phyloP scores from a whole-genome alignment of 2,888 invertebrate genomes.

The Dilophus febrilis region DNA sequence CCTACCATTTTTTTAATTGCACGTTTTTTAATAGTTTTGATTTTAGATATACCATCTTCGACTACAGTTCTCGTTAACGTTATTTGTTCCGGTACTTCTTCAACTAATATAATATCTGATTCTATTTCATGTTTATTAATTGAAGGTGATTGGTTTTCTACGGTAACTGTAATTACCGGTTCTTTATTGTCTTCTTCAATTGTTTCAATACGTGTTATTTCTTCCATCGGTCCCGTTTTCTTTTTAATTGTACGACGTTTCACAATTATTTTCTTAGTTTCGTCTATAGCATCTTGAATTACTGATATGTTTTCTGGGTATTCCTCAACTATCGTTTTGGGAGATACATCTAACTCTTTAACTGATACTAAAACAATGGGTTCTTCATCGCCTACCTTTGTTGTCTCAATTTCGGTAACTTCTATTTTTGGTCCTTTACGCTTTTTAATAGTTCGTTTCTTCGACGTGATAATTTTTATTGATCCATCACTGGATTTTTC shows the following conservation, averaged over 20 bases:
- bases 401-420: conserved; percentile 21
- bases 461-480: conserved; percentile 19
- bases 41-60: conserved; percentile 20
- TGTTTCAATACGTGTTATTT: conserved; percentile 32
- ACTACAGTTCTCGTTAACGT: conserved; percentile 24
- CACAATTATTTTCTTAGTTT: conserved; percentile 18
- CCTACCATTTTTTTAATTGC: conserved; percentile 22
- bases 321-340: conserved; percentile 15
- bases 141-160: conserved; percentile 15
- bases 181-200: conserved; percentile 28
- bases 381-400: conserved; percentile 20
- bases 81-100: conserved; percentile 9
- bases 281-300: conserved; percentile 7
- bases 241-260: conserved; percentile 30
- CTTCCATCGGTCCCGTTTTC: conserved; percentile 26
- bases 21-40: conserved; percentile 22
- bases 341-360: conserved; percentile 14
- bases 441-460: conserved; percentile 23
- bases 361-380: conserved; percentile 22
- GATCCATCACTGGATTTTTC: conserved; percentile 22
- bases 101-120: conserved; percentile 11
- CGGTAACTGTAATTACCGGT: conserved; percentile 23
- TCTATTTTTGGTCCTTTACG: conserved; percentile 18
- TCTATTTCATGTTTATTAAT: conserved; percentile 11
- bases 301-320: conserved; percentile 21